Percentiles rank a stretch among this genome's conserved stretches.
phyloP scores from a whole-genome alignment of 1,140 invertebrate genomes.

The Euschistus heros region DNA sequence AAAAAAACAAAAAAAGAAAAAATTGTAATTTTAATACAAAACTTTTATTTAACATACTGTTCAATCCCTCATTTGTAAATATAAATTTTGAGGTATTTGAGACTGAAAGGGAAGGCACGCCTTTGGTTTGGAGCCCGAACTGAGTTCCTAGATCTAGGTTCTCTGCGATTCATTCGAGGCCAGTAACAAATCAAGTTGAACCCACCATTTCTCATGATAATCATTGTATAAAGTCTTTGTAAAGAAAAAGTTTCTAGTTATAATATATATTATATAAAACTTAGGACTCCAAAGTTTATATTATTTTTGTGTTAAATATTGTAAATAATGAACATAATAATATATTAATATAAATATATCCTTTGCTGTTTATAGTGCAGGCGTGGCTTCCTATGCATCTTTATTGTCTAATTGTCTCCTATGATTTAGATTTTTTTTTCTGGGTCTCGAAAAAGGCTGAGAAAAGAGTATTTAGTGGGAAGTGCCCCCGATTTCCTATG shows the following conservation, averaged over 20 bases:
- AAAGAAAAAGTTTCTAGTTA: constrained; percentile 7
- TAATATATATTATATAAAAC: constrained; percentile 11
- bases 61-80: constrained; percentile 22
- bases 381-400: constrained; percentile 29
- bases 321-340: constrained; percentile 9
- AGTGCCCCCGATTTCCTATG: constrained; percentile 1
- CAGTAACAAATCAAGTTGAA: no score
- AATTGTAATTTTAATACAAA: constrained; percentile 6
- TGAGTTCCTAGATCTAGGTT: no score
- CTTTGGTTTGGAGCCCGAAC: no score
- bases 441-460: constrained; percentile 18
- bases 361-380: constrained; percentile 2
- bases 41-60: neutral
- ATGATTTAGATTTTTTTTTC: constrained; percentile 19
- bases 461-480: constrained; percentile 14
- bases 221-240: constrained; percentile 16
- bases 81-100: constrained; percentile 25
- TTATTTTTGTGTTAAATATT: constrained; percentile 10
- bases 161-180: no score
- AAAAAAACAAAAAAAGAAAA: constrained; percentile 25
- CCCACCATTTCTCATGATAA: constrained; percentile 1
- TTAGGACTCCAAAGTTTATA: constrained; percentile 10
- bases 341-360: constrained; percentile 3
- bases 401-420: constrained; percentile 23
- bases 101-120: no score